phyloP scores from a whole-genome alignment of 2,113 vertebrate genomes.

The Neodon shergylaensis region DNA sequence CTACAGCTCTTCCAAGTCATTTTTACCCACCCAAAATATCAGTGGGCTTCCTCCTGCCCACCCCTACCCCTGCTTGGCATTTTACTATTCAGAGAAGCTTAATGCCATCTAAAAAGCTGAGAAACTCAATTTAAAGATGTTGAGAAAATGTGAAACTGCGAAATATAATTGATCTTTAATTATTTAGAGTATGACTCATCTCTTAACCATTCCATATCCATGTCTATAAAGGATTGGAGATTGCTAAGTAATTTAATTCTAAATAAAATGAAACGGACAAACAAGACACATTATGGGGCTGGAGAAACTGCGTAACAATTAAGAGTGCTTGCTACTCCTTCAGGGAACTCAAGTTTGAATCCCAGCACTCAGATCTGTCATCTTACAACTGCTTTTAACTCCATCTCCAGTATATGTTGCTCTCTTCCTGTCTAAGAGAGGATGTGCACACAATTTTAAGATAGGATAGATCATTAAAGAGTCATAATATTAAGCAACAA shows the following conservation, averaged over 20 bases:
- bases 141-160: conserved; percentile 60
- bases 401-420: too few species aligned
- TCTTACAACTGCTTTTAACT: neutral
- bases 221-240: conserved; percentile 26
- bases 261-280: neutral
- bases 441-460: neutral
- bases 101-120: conserved; percentile 66
- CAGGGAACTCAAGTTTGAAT: neutral
- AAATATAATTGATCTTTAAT: conserved; percentile 58
- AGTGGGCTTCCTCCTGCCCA: neutral
- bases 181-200: conserved; percentile 32
- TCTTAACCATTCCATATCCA: conserved; percentile 40
- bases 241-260: neutral
- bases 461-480: neutral
- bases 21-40: neutral
- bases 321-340: neutral
- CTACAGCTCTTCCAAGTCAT: conserved; percentile 27
- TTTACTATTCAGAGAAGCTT: conserved; percentile 55
- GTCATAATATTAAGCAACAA: neutral
- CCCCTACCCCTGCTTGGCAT: conserved; percentile 3
- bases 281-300: too few species aligned
- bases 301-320: neutral
- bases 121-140: conserved; percentile 50
- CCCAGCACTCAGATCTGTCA: too few species aligned
- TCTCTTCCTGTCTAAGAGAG: neutral